A percentile compares a stretch with the other conserved stretches of the same genome.
phyloP scores from a whole-genome alignment of 2,113 vertebrate species.

The Nothocercus julius region DNA sequence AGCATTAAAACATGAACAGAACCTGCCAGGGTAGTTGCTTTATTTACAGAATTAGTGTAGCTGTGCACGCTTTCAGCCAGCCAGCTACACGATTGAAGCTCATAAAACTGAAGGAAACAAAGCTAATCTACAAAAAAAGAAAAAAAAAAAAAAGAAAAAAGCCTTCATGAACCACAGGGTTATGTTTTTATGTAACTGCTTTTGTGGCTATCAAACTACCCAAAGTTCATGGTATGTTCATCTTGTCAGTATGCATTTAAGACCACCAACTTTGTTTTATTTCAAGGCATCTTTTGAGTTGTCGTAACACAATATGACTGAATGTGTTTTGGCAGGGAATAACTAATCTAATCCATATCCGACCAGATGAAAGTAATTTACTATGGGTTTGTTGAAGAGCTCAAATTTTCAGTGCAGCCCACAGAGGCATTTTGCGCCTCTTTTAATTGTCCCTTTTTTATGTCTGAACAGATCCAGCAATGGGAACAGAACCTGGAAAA shows the following conservation, averaged over 20 bases:
- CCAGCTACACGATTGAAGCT: neutral
- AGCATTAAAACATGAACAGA: neutral
- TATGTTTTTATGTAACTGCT: conserved; percentile 11
- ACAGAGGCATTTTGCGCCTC: neutral
- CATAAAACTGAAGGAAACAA: neutral
- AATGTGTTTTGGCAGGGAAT: neutral
- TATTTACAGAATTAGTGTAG: neutral
- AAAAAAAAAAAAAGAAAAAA: neutral
- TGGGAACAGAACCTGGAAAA: conserved; percentile 98
- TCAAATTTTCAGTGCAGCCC: neutral
- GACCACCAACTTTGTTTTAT: conserved; percentile 49
- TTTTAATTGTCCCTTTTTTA: conserved; percentile 20
- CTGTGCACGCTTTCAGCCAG: neutral
- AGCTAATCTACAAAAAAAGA: neutral
- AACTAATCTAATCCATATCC: conserved; percentile 18
- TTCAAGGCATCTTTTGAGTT: conserved; percentile 35
- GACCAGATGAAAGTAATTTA: conserved; percentile 37
- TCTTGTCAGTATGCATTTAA: conserved; percentile 18
- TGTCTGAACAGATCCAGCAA: conserved; percentile 89
- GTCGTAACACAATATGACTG: neutral
- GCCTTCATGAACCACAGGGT: neutral
- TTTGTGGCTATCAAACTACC: conserved; percentile 25
- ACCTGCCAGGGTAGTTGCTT: neutral
- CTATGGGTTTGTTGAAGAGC: neutral
- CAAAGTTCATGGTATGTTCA: neutral